phyloP scores from a whole-genome alignment of 2,113 vertebrate genomes.

The Pseudorasbora parva region DNA sequence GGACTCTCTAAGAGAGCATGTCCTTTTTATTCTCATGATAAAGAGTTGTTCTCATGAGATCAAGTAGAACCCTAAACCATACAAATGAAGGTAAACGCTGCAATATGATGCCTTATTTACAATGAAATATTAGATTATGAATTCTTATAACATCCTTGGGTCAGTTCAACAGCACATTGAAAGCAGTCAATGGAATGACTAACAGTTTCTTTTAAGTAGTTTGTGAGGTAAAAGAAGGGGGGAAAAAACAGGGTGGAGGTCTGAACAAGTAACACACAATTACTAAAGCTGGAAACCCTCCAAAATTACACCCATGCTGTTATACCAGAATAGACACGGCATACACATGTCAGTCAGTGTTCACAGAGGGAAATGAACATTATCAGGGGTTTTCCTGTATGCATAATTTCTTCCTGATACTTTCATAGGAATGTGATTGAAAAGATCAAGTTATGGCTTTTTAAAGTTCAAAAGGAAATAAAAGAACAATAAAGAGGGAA shows the following conservation, averaged over 20 bases:
- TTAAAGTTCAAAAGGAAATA: neutral
- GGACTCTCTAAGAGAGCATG: neutral
- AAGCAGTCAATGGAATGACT: slow-evolving; percentile 5
- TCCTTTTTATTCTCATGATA: neutral
- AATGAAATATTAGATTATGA: neutral
- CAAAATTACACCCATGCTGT: neutral
- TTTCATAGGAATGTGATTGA: slow-evolving; percentile 23
- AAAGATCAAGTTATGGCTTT: neutral
- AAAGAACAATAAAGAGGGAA: neutral
- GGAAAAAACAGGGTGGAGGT: neutral
- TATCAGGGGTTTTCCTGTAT: neutral
- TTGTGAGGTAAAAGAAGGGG: neutral
- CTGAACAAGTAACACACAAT: neutral
- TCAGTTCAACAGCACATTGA: neutral
- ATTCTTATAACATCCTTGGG: neutral
- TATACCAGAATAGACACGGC: neutral
- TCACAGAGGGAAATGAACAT: neutral
- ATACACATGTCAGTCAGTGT: neutral
- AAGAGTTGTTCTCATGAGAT: neutral
- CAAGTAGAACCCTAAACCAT: slow-evolving; percentile 12
- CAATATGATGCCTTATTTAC: neutral
- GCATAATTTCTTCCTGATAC: neutral
- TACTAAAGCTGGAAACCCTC: neutral
- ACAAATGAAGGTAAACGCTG: slow-evolving; percentile 18
- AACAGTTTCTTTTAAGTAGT: neutral